These are phyloP conservation scores for Caradrina kadenii DNA, from an alignment of 2,888 invertebrate genomes.

Conservation along the genomic window DNA sequence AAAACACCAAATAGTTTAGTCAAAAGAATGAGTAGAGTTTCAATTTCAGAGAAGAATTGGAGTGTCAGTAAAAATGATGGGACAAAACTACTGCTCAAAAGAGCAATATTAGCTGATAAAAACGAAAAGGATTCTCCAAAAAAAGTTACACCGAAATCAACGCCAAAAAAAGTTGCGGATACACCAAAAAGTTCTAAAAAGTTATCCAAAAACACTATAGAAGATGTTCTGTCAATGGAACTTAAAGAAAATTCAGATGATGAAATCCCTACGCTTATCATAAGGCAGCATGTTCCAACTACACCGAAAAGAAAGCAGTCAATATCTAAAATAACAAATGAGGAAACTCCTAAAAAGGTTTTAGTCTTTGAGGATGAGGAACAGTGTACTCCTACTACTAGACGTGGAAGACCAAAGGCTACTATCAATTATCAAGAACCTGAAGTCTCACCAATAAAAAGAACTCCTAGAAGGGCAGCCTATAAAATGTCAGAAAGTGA, in stretches of 20 bases:
- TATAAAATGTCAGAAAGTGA: conserved; percentile 76
- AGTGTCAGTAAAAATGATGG: conserved; percentile 85
- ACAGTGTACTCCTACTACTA: conserved; percentile 69
- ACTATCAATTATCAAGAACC: conserved; percentile 77
- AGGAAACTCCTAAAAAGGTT: conserved; percentile 82
- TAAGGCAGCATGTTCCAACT: conserved; percentile 76
- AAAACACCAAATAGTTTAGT: conserved; percentile 84
- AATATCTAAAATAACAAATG: conserved; percentile 67
- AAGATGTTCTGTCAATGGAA: conserved; percentile 82
- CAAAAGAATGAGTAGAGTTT: conserved; percentile 82
- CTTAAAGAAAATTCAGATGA: conserved; percentile 85
- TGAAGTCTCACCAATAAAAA: conserved; percentile 77
- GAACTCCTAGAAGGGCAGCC: conserved; percentile 73
- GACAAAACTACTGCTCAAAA: conserved; percentile 85
- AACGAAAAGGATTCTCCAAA: conserved; percentile 82
- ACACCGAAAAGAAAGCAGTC: conserved; percentile 83
- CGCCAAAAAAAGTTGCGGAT: conserved; percentile 63
- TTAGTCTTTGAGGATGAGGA: conserved; percentile 79
- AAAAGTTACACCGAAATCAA: conserved; percentile 71
- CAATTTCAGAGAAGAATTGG: conserved; percentile 85
- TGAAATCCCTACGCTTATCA: conserved; percentile 84
- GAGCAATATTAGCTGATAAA: conserved; percentile 86
- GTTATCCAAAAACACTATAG: conserved; percentile 73
- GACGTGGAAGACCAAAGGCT: conserved; percentile 77
- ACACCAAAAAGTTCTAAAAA: conserved; percentile 77